Conservation (phyloP, 2,113 vertebrate species). For the Tylochromis polylepis region DNA sequence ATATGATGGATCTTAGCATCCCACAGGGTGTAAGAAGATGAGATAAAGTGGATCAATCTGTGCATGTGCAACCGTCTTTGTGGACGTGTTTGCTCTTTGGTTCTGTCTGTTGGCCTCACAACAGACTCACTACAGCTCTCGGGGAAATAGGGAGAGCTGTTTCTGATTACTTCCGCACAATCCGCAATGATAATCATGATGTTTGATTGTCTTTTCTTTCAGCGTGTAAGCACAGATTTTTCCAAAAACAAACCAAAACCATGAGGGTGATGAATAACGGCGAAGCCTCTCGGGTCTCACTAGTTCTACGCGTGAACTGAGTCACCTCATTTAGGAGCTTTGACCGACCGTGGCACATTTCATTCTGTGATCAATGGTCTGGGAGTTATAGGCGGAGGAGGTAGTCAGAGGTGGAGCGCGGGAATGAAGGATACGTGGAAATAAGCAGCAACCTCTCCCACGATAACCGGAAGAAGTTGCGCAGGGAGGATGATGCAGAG, state of each 20-base stretch:
- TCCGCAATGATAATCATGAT: background rate
- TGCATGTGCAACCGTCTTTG: background rate
- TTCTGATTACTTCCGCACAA: background rate
- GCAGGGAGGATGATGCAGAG: slow-evolving; percentile 25
- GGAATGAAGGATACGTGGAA: background rate
- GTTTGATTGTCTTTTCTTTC: slow-evolving; percentile 14
- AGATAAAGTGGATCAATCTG: slow-evolving; percentile 26
- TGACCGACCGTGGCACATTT: background rate
- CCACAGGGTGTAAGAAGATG: background rate
- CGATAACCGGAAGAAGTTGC: background rate
- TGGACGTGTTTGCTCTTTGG: background rate
- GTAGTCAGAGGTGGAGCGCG: background rate
- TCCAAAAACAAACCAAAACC: background rate
- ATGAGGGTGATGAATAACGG: background rate
- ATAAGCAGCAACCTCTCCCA: background rate
- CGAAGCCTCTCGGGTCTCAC: background rate
- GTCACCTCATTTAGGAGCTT: background rate
- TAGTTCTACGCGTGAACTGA: background rate
- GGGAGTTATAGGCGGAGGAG: background rate
- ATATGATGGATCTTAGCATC: background rate
- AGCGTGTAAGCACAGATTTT: background rate
- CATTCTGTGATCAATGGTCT: background rate
- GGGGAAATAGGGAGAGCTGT: background rate
- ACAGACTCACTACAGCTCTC: background rate
- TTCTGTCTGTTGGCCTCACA: background rate